Evolutionary conservation across 2,888 invertebrate species (phyloP), one percentile per base, ranked within the genome.

Genomic region (Colletes collaris): DNA sequence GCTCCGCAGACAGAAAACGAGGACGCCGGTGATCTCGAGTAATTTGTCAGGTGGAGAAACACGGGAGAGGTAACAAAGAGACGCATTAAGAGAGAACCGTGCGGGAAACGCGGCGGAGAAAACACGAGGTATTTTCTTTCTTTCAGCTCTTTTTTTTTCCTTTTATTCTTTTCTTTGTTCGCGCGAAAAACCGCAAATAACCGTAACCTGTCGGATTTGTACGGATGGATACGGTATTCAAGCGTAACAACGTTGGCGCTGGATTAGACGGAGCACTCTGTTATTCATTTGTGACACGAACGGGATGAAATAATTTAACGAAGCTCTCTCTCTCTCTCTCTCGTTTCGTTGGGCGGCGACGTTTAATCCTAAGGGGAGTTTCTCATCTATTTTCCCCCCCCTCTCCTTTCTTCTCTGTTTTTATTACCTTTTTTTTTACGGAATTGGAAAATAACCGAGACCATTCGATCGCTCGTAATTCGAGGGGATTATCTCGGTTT

Each of bases 21-120:
- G 70, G 70, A 37, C 70, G 59, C 4, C 27, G 53, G 58, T 58
- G 62, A 70, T 70, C 62, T 37, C 62, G 52, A 55, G 70, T 63
- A 70, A 70, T 70, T 63, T 70, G 70, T 70, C 70, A 62, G 70
- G 35, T 50, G 53, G 6, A 44, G 60, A 60, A 46, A 13, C 40
- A 62, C 27, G 44, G 19, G n/a, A 13, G 55, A 37, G 44, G 67
- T 13, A 19, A 50, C 37, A 50, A 49, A 59, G 58, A 68, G 58
- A 35, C 35, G 46, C 50, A 46, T 19, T 44, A 60, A 6, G 44
- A 8, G 44, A 2, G 7, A 46, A 0, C n/a, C 46, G n/a, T 4
- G 10, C 16, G 50, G 16, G 63, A 62, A 62, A 11, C 62, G 8
- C 62, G 49, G 27, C 27, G 6, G 50, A 50, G 63, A n/a, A 50